Base-by-base conservation (phyloP, 2,797 vertebrate species). In the Tokudaia muenninki region DNA sequence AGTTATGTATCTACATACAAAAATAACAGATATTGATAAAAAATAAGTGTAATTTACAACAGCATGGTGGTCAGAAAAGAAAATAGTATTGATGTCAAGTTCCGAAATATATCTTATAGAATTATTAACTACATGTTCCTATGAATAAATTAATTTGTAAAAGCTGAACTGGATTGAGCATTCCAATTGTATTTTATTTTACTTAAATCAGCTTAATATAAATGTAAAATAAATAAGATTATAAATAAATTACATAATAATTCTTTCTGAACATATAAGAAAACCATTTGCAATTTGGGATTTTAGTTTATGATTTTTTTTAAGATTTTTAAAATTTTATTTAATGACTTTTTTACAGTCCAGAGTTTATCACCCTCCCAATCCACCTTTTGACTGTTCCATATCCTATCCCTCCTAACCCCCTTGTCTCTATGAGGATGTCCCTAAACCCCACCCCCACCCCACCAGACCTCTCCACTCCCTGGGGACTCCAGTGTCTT, bases 151-250 rank as follows among this genome's bases (percentile, higher is more conserved):
- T 13, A 79, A 70, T 79, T 22, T 41, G 24, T 44, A 3, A 29
- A 70, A 29, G 34, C 3, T 63, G 80, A 47, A 22, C 77, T 91
- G 10, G 24, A 67, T 47, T 87, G 52, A 31, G 44, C 8, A 31
- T 50, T 93, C 50, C 22, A 78, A 4, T 12, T 77, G 16, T 79
- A 5, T 19, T 52, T 81, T 75, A 52, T 65, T 89, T 9, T 10
- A 90, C 65, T 91, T 14, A 83, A 87, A 90, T 91, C 37, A 87
- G 9, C 3, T 94, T 95, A 88, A 84, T 50, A 31, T 83, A 87
- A 88, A 70, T 92, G 7, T 83, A 87, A 75, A 81, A 52, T 83
- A 75, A 96, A 59, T 47, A 8, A 78, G 10, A 81, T 67, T 55
- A 11, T 41, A 47, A 55, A 29, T 93, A 91, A 79, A 77, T 92